Evolutionary conservation across 1,140 invertebrate genomes (phyloP), one percentile per base, ranked within the genome.

Genomic region (Piezodorus guildinii): DNA sequence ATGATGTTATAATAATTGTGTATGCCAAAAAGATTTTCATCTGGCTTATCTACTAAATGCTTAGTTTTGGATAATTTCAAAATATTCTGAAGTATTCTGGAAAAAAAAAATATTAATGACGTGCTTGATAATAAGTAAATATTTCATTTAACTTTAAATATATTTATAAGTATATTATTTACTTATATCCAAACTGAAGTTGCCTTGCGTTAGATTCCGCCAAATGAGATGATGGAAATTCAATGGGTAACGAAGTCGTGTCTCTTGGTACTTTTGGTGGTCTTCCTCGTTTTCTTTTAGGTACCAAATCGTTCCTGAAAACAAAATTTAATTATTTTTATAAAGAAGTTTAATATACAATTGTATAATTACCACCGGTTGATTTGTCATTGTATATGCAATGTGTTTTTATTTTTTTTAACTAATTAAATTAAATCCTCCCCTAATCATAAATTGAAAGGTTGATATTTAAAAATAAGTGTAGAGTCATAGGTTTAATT

Each of bases 11-110:
- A 68, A 52, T 69, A 69, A 44, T 65, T 54, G 17, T 51, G 51
- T 62, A 69, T 60, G 19, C 68, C 68, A 58, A 61, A 64, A 17
- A 58, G 51, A 19, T 43, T 25, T 34, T 60, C 30, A 30, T 65
- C 62, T n/a, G 68, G 68, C 19, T 61, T 54, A 12, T 69, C 68
- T 4, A 63, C 46, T 30, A 68, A 68, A 6, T 64, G 62, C 17
- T 19, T 30, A 0, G 63, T 60, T n/a, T 52, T 49, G 19, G 44
- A 23, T 5, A 62, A 10, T 23, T 54, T 46, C 44, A 66, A 63
- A 39, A 68, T 60, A 10, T 58, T 19, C 43, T 68, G 59, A 15
- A 68, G 60, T 21, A 67, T 66, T 52, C 68, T 68, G 63, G 6
- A 64, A 63, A 15, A 62, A 23, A 56, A 25, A 49, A 49, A 19